Evolutionary conservation across 2,888 invertebrate genomes (phyloP).

Genomic region (Eubasilissa splendida): DNA sequence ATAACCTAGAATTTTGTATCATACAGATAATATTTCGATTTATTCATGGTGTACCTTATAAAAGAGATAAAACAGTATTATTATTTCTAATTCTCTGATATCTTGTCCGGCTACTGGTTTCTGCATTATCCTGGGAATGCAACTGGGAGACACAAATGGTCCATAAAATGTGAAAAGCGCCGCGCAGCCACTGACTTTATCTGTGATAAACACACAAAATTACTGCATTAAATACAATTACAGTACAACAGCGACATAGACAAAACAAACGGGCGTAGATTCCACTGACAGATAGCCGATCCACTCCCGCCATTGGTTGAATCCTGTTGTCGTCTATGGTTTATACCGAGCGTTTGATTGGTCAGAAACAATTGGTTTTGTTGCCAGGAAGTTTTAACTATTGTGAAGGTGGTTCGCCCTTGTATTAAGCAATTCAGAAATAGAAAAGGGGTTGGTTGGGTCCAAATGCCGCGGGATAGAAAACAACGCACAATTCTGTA

Average conservation of each 20-base stretch:
- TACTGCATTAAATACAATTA: conserved; percentile 12
- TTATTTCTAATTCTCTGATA: no score
- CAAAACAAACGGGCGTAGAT: background rate
- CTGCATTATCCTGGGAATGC: no score
- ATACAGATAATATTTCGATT: no score
- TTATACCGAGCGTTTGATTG: conserved; percentile 29
- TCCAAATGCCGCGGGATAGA: background rate
- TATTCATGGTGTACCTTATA: no score
- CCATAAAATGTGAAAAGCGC: background rate
- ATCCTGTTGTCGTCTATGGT: conserved; percentile 26
- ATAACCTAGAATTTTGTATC: no score
- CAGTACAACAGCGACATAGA: conserved; percentile 9
- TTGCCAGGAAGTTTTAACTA: conserved; percentile 15
- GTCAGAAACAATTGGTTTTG: conserved; percentile 26
- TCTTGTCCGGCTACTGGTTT: no score
- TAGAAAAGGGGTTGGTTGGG: conserved; percentile 4
- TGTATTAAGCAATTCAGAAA: conserved; percentile 22
- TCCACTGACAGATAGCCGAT: conserved; percentile 27
- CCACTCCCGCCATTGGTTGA: conserved; percentile 11
- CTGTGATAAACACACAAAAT: background rate
- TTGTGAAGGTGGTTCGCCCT: conserved; percentile 26
- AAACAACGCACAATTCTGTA: no score
- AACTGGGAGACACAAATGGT: no score
- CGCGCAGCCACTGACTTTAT: conserved; percentile 1
- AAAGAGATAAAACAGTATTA: no score